A percentile compares a stretch with the other conserved stretches of the same genome.
Evolutionary conservation across 2,797 vertebrate genomes (phyloP).

Genomic region (Myotis myotis): DNA sequence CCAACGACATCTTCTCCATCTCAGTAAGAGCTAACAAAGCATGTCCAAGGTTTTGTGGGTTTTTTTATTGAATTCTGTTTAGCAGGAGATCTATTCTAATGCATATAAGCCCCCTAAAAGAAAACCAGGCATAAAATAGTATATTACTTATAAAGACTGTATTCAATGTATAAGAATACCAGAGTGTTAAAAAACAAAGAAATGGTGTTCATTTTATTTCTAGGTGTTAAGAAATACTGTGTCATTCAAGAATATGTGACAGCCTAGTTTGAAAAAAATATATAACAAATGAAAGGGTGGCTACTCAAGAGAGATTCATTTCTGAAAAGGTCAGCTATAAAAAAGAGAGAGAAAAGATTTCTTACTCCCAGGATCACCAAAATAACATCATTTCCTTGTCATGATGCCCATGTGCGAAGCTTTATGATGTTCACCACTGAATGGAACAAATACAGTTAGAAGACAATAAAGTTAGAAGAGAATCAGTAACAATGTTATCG

Average conservation of each 20-base stretch:
- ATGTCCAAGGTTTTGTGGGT: background rate
- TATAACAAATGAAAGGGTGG: slow-evolving; percentile 66
- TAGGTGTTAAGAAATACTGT: slow-evolving; percentile 41
- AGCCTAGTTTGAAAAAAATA: slow-evolving; percentile 53
- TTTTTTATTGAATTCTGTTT: background rate
- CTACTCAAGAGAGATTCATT: slow-evolving; percentile 66
- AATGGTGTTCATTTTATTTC: background rate
- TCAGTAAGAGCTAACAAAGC: background rate
- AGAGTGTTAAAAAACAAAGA: background rate
- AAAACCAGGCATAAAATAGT: background rate
- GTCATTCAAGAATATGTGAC: slow-evolving; percentile 39
- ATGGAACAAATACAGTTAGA: slow-evolving; percentile 57
- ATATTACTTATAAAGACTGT: background rate
- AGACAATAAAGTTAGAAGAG: slow-evolving; percentile 59
- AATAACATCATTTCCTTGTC: slow-evolving; percentile 70
- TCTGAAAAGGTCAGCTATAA: slow-evolving; percentile 76
- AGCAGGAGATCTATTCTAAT: background rate
- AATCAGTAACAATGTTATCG: slow-evolving; percentile 12
- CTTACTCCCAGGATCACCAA: slow-evolving; percentile 66
- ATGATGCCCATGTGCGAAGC: slow-evolving; percentile 45
- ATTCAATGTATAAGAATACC: background rate
- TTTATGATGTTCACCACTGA: slow-evolving; percentile 66
- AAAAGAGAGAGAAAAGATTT: slow-evolving; percentile 54
- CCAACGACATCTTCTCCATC: background rate
- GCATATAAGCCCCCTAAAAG: background rate